Percentiles rank a stretch among this genome's conserved stretches.
Conservation (phyloP, 1,140 invertebrate species). For the Lasioglossum albipes region DNA sequence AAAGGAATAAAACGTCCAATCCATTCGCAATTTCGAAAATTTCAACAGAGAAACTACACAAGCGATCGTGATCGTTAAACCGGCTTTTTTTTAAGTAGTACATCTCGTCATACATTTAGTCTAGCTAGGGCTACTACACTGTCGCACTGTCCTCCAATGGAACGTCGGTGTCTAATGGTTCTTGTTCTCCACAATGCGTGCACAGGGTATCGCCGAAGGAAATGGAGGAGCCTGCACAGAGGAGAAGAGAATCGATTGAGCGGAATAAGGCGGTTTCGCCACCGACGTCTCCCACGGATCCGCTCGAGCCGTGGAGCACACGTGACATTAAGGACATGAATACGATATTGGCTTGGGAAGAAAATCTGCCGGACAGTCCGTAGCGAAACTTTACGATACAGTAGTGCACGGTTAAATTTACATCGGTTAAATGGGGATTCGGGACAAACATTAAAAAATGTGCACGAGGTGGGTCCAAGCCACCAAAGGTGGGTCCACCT, state of each 20-base stretch:
- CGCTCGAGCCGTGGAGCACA: conserved; percentile 87
- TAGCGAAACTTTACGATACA: conserved; percentile 65
- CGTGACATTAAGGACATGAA: conserved; percentile 86
- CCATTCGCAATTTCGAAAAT: too few relatives aligned
- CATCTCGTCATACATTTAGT: too few relatives aligned
- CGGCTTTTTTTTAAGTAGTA: too few relatives aligned
- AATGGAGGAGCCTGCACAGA: conserved; percentile 22
- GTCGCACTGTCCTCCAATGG: conserved; percentile 7
- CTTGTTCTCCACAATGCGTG: conserved; percentile 51
- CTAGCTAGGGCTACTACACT: too few relatives aligned
- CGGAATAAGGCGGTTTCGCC: conserved; percentile 54
- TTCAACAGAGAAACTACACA: too few relatives aligned
- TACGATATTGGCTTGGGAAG: conserved; percentile 84
- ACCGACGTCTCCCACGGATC: conserved; percentile 82
- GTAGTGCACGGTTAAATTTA: not conserved
- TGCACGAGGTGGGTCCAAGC: too few relatives aligned
- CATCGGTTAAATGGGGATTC: too few relatives aligned
- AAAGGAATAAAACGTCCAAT: too few relatives aligned
- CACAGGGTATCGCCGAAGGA: conserved; percentile 78
- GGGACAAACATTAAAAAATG: too few relatives aligned
- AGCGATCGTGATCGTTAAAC: too few relatives aligned
- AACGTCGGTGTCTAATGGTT: conserved; percentile 42
- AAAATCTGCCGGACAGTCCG: conserved; percentile 75
- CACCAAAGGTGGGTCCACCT: too few relatives aligned
- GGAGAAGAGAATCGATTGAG: conserved; percentile 62